Percentiles rank a stretch among this genome's conserved stretches.
phyloP scores from a whole-genome alignment of 2,797 vertebrate species.

The Bucorvus abyssinicus region DNA sequence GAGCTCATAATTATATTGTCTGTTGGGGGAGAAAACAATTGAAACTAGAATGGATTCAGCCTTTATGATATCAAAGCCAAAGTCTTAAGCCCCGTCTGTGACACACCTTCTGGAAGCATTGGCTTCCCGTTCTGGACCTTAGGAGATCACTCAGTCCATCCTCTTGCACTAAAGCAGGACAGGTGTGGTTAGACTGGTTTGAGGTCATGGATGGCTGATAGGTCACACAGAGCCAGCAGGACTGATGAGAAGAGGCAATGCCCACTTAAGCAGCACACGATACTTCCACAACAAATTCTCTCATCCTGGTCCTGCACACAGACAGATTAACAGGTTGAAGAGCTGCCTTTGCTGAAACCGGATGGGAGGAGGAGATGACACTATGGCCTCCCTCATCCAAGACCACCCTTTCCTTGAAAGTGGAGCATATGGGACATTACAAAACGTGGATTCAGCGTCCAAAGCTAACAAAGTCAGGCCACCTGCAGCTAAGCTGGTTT shows the following conservation, averaged over 20 bases:
- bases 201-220: neutral
- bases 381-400: fast-evolving
- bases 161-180: neutral
- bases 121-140: neutral
- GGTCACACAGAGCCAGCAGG: neutral
- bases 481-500: neutral
- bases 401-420: neutral
- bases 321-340: neutral
- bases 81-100: neutral
- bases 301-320: neutral
- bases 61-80: neutral
- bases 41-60: neutral
- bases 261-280: neutral
- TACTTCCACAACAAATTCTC: neutral
- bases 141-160: neutral
- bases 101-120: neutral
- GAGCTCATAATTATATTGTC: neutral
- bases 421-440: fast-evolving
- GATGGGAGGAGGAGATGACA: neutral
- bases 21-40: neutral
- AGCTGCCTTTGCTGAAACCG: neutral
- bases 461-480: neutral
- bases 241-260: neutral
- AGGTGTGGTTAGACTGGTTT: neutral
- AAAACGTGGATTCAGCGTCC: neutral